These are phyloP conservation scores for Drosophila murphyi DNA, from an alignment of 1,140 invertebrate species.

Conservation along the genomic window DNA sequence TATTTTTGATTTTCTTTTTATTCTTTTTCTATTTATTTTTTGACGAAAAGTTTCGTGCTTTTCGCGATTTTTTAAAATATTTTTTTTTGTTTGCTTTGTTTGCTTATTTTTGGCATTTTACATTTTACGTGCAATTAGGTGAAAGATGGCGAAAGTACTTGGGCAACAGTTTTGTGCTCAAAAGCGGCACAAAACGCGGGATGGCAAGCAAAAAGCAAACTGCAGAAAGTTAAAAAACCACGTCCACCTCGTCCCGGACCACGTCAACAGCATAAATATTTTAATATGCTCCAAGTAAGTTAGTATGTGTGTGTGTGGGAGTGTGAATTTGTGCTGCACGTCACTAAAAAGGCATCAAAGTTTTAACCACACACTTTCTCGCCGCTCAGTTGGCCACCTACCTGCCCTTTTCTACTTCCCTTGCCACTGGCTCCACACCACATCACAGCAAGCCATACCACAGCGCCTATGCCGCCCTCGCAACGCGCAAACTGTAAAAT, in stretches of 20 bases:
- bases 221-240: conserved; percentile 32
- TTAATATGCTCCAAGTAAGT: conserved; percentile 65
- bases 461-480: not conserved
- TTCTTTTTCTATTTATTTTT: conserved; percentile 22
- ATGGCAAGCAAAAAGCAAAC: not conserved
- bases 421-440: too few relatives aligned
- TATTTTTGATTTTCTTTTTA: conserved; percentile 14
- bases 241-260: conserved; percentile 15
- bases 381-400: not conserved
- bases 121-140: conserved; percentile 80
- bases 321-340: conserved; percentile 59
- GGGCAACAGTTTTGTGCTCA: conserved; percentile 52
- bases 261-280: conserved; percentile 65
- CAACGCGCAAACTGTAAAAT: conserved; percentile 43
- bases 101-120: conserved; percentile 37
- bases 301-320: conserved; percentile 40
- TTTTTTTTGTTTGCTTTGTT: conserved; percentile 7
- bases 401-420: not conserved
- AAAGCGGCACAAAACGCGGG: conserved; percentile 12
- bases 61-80: conserved; percentile 15
- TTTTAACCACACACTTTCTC: conserved; percentile 73
- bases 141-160: conserved; percentile 73
- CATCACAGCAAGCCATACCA: not conserved
- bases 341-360: conserved; percentile 79
- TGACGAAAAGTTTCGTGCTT: conserved; percentile 57